A percentile compares a stretch with the other conserved stretches of the same genome.
Evolutionary conservation across 2,888 invertebrate genomes (phyloP).

Genomic region (Steinernema scapterisci): DNA sequence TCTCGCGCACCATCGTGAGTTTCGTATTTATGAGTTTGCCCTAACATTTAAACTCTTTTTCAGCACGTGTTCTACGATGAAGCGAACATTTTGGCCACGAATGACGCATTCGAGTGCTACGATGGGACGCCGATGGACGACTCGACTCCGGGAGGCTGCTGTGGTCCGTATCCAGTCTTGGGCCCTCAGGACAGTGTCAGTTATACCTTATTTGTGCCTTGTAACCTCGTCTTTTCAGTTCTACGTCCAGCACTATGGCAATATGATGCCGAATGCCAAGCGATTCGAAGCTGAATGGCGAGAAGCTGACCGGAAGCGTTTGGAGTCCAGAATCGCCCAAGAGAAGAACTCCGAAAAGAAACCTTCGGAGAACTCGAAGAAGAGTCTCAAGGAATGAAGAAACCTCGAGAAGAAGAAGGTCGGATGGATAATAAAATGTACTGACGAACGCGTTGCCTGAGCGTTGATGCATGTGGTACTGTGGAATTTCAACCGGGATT

Average conservation of each 20-base stretch:
- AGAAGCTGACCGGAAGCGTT: conserved; percentile 10
- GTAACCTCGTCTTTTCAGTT: neutral
- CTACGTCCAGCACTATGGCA: conserved; percentile 22
- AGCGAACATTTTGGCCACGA: conserved; percentile 38
- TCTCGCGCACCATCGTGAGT: neutral
- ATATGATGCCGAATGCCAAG: conserved; percentile 22
- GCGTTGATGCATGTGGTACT: neutral
- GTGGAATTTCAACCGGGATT: too few species aligned
- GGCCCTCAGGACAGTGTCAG: conserved; percentile 14
- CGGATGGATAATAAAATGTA: neutral
- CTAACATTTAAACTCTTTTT: neutral
- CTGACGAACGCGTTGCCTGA: neutral
- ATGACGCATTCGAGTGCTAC: conserved; percentile 36
- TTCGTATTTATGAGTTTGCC: neutral
- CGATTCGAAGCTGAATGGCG: conserved; percentile 14
- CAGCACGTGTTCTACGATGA: conserved; percentile 38
- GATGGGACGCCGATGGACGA: conserved; percentile 32
- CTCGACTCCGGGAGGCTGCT: conserved; percentile 37
- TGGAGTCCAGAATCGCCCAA: neutral
- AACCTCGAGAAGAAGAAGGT: too few species aligned
- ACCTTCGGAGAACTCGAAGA: neutral
- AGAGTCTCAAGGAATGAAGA: too few species aligned
- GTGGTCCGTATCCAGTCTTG: conserved; percentile 36
- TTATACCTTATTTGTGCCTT: neutral
- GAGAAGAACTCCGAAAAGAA: neutral